A percentile compares a stretch with the other conserved stretches of the same genome.
phyloP scores from a whole-genome alignment of 2,113 vertebrate species.

The Tyto alba region DNA sequence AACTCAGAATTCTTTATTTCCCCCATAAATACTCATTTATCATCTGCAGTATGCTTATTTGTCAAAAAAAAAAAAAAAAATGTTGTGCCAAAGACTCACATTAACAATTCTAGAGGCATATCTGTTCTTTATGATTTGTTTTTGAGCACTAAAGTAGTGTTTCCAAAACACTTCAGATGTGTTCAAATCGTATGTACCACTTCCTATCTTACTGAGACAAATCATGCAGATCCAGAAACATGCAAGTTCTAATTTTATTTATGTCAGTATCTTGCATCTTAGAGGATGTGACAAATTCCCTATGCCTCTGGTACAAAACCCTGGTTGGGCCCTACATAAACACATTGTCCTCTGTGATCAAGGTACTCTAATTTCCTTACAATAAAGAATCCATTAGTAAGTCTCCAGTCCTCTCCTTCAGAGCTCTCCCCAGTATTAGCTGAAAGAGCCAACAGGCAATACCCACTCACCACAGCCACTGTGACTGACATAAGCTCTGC shows the following conservation, averaged over 20 bases:
- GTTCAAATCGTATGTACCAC: neutral
- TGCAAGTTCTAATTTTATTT: neutral
- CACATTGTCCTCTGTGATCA: neutral
- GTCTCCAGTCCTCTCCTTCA: neutral
- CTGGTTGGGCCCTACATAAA: neutral
- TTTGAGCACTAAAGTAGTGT: neutral
- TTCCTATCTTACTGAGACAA: neutral
- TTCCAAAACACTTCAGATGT: neutral
- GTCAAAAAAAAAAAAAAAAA: neutral
- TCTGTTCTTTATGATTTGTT: neutral
- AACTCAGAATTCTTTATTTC: neutral
- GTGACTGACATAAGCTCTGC: neutral
- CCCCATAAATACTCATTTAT: neutral
- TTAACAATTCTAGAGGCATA: neutral
- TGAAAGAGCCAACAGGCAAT: neutral
- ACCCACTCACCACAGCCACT: neutral
- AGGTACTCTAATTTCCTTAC: neutral
- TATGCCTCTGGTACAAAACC: neutral
- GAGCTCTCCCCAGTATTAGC: neutral
- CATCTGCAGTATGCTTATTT: neutral
- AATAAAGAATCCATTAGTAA: neutral
- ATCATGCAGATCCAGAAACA: neutral
- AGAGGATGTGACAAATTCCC: neutral
- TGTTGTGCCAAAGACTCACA: neutral
- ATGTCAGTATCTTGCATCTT: neutral